Conservation (phyloP, 2,113 vertebrate species). For the Hypanus sabinus region DNA sequence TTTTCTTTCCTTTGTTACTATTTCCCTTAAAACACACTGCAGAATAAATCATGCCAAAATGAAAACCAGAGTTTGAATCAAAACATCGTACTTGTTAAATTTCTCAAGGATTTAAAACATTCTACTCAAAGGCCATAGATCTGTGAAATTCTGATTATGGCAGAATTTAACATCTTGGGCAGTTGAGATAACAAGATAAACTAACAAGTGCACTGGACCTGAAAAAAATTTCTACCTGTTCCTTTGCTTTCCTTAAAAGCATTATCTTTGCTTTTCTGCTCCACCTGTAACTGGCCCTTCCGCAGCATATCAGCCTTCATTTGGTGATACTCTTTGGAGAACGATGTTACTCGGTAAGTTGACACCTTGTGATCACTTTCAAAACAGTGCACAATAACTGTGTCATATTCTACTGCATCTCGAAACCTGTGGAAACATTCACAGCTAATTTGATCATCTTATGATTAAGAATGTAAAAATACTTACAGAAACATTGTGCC, state of each 20-base stretch:
- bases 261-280: slow-evolving; percentile 43
- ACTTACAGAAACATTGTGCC: neutral
- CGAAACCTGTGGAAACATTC: slow-evolving; percentile 60
- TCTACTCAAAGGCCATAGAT: neutral
- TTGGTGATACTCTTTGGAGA: slow-evolving; percentile 45
- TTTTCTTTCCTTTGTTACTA: too few relatives aligned
- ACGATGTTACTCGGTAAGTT: slow-evolving; percentile 62
- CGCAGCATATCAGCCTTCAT: slow-evolving; percentile 43
- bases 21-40: neutral
- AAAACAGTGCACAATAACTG: slow-evolving; percentile 68
- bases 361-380: slow-evolving; percentile 64
- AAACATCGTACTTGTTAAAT: neutral
- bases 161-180: neutral
- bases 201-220: neutral
- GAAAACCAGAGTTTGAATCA: neutral
- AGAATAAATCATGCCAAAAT: neutral
- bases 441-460: neutral
- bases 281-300: slow-evolving; percentile 40
- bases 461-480: neutral
- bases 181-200: neutral
- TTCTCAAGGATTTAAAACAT: neutral
- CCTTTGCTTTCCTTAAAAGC: slow-evolving; percentile 44
- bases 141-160: neutral
- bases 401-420: slow-evolving; percentile 56
- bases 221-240: slow-evolving; percentile 43